Conservation (phyloP, 2,797 vertebrate genomes). For the Okamejei kenojei region DNA sequence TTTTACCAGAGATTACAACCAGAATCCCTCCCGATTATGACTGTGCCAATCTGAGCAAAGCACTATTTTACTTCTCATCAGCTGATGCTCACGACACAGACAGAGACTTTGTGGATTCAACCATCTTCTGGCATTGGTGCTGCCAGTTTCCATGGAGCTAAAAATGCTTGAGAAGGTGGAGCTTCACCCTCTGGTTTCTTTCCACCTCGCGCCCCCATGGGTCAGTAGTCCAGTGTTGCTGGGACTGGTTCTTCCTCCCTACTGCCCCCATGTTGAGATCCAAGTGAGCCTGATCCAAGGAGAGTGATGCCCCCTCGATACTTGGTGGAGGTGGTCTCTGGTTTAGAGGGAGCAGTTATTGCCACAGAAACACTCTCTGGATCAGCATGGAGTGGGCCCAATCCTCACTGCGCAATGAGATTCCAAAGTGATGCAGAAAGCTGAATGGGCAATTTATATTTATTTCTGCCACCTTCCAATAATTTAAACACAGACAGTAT, state of each 20-base stretch:
- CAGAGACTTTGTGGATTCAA: not conserved
- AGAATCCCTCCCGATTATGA: not conserved
- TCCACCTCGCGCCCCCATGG: not conserved
- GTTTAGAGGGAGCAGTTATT: not conserved
- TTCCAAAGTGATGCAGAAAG: not conserved
- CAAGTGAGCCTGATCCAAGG: not conserved
- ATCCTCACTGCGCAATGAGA: not conserved
- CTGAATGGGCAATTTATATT: not conserved
- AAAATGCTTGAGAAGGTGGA: constrained; percentile 43
- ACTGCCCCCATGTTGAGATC: not conserved
- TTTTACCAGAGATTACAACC: not conserved
- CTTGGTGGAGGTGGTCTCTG: not conserved
- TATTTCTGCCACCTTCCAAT: not conserved
- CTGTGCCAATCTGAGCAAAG: not conserved
- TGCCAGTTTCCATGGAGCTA: constrained; percentile 49
- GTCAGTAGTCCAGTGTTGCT: not conserved
- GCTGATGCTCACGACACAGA: no score
- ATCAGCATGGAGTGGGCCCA: not conserved
- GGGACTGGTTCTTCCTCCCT: not conserved
- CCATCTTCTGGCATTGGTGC: not conserved
- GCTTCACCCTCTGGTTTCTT: constrained; percentile 38
- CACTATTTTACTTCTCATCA: not conserved
- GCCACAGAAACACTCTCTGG: not conserved
- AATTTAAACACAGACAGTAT: no score
- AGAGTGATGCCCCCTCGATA: not conserved